These are phyloP conservation scores for Drosophila neocordata DNA, from an alignment of 1,140 invertebrate genomes.

Conservation along the genomic window DNA sequence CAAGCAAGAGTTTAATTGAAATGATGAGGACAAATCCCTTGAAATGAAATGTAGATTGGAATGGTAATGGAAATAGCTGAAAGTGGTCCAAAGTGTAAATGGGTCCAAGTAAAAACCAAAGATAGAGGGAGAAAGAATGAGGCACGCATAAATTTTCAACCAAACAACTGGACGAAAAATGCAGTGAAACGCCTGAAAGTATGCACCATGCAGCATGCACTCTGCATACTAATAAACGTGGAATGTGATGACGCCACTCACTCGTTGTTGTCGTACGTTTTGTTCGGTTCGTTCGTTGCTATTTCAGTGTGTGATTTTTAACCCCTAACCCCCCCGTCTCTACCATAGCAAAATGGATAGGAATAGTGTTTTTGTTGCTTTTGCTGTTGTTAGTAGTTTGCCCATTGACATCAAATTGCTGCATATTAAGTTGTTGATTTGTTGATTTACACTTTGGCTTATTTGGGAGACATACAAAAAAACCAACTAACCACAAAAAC, in stretches of 20 bases:
- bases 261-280: slow-evolving; percentile 2
- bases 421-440: slow-evolving; percentile 78
- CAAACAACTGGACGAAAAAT: slow-evolving; percentile 43
- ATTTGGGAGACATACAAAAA: slow-evolving; percentile 18
- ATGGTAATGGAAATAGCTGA: neutral
- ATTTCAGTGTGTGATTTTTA: slow-evolving; percentile 23
- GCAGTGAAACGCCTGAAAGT: slow-evolving; percentile 29
- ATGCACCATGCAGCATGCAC: slow-evolving; percentile 58
- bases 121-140: slow-evolving; percentile 32
- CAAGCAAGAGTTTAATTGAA: slow-evolving; percentile 68
- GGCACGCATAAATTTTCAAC: slow-evolving; percentile 70
- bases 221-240: slow-evolving; percentile 18
- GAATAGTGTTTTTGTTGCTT: slow-evolving; percentile 11
- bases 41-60: slow-evolving; percentile 25
- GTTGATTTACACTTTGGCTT: slow-evolving; percentile 63
- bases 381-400: slow-evolving; percentile 31
- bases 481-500: slow-evolving; percentile 40
- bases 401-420: slow-evolving; percentile 49
- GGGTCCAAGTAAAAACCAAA: slow-evolving; percentile 3
- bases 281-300: slow-evolving; percentile 12
- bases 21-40: slow-evolving; percentile 39
- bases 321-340: neutral
- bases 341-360: neutral
- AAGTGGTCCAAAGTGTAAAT: slow-evolving; percentile 2
- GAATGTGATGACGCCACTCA: slow-evolving; percentile 7